Evolutionary conservation across 2,113 vertebrate genomes (phyloP).

Genomic region (Cacatua alba): DNA sequence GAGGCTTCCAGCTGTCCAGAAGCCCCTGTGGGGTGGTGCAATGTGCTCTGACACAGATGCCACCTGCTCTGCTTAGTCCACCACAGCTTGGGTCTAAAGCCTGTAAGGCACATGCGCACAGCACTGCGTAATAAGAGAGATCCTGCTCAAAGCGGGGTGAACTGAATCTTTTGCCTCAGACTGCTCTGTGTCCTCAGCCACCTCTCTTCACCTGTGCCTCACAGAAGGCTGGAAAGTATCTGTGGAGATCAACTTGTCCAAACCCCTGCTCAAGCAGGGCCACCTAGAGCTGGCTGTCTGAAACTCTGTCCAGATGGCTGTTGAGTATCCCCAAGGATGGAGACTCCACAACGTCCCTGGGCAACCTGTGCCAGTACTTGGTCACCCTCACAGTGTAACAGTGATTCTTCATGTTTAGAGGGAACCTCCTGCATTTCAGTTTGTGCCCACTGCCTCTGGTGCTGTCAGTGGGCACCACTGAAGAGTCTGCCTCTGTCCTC

Average conservation of each 20-base stretch:
- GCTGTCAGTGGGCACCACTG: neutral
- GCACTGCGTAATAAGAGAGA: neutral
- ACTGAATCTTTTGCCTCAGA: neutral
- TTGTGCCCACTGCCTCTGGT: neutral
- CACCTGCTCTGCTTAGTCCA: neutral
- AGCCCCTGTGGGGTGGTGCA: fast-evolving
- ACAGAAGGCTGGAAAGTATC: neutral
- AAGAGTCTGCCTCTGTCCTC: neutral
- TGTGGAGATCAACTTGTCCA: neutral
- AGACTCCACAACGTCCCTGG: neutral
- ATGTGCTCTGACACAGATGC: neutral
- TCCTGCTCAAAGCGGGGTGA: neutral
- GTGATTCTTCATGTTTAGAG: neutral
- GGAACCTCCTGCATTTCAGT: neutral
- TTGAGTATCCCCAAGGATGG: neutral
- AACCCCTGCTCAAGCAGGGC: neutral
- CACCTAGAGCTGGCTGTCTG: neutral
- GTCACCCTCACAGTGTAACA: neutral
- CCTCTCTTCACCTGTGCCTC: neutral
- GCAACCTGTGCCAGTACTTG: neutral
- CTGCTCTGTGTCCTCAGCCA: neutral
- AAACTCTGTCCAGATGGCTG: neutral
- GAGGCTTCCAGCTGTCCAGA: neutral
- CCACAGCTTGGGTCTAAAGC: fast-evolving
- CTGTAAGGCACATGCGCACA: fast-evolving